A percentile compares a stretch with the other conserved stretches of the same genome.
Evolutionary conservation across 2,113 vertebrate species (phyloP).

Genomic region (Ibidorhyncha struthersii): DNA sequence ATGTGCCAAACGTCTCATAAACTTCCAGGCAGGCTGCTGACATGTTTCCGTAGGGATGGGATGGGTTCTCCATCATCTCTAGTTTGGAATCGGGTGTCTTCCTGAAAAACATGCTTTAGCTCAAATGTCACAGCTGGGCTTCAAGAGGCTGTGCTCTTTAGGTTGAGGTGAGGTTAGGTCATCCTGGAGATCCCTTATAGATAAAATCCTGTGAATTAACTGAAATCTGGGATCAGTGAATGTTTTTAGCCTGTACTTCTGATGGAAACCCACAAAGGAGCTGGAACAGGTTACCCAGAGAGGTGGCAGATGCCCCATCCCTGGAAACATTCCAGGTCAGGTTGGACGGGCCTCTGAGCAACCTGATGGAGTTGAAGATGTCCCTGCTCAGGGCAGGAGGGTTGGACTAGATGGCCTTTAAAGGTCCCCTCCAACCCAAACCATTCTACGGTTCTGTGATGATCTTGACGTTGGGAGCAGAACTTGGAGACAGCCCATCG

Average conservation of each 20-base stretch:
- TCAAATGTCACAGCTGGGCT: background rate
- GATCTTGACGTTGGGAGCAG: background rate
- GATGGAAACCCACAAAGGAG: background rate
- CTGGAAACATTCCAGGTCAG: background rate
- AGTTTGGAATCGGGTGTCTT: background rate
- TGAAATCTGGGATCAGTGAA: background rate
- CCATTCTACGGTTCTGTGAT: background rate
- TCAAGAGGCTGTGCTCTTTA: rapidly evolving
- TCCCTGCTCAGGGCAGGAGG: background rate
- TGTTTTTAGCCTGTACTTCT: background rate
- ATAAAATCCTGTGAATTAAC: background rate
- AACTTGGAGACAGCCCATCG: background rate
- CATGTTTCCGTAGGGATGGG: rapidly evolving
- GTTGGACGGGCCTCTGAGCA: background rate
- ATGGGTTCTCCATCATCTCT: background rate
- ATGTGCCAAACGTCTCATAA: background rate
- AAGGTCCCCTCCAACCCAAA: background rate
- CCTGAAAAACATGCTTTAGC: background rate
- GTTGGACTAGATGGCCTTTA: background rate
- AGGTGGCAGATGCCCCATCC: background rate
- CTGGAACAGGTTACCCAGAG: background rate
- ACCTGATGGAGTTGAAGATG: background rate
- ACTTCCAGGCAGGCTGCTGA: background rate
- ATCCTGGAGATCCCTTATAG: background rate
- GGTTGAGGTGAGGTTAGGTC: background rate